Evolutionary conservation across 2,888 invertebrate species (phyloP), one percentile per base, ranked within the genome.

Genomic region (Leucoptera coffeella): DNA sequence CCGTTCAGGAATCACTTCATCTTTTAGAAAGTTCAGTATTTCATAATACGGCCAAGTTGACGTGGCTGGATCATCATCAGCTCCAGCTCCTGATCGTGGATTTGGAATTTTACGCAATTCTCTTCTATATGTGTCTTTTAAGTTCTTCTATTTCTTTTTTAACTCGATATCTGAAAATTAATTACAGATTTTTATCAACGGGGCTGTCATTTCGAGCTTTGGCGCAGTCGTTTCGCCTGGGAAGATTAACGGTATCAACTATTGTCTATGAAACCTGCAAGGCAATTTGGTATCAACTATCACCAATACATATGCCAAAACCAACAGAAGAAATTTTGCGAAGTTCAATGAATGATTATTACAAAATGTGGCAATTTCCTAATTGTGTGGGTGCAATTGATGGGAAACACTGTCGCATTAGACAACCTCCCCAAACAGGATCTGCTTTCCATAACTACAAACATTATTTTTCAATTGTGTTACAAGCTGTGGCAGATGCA

Each of bases 341-440:
- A 11, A 25, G 9, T 7, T 17, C 4, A 3, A 6, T 17, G 17
- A 13, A 25, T 11, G 4, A 10, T 4, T 25, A 17, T 25, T 25
- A 12, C 9, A 12, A 31, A 14, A 19, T 31, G 12, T 31, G 31
- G 31, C 31, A 31, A 29, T 31, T 31, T 21, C 29, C 29, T 15
- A 31, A 31, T 15, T 31, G 31, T 22, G 26, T 29, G 12, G 25
- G 25, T 8, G 15, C 25, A 4, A 25, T 26, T 3, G 21, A 27
- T 21, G 27, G 27, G 3, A 27, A 27, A 14, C 27, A 27, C 13
- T 27, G 14, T 21, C 7, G 27, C 9, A 12, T 27, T 9, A 27
- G 10, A 21, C 8, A 10, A 5, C 27, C 27, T 14, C 4, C 4
- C 1, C 4, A 21, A 2, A n/a, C 21, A 8, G 22, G 27, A 14